A percentile compares a stretch with the other conserved stretches of the same genome.
These are phyloP conservation scores for Lepidostoma basale DNA, from an alignment of 1,140 invertebrate genomes.

Conservation along the genomic window DNA sequence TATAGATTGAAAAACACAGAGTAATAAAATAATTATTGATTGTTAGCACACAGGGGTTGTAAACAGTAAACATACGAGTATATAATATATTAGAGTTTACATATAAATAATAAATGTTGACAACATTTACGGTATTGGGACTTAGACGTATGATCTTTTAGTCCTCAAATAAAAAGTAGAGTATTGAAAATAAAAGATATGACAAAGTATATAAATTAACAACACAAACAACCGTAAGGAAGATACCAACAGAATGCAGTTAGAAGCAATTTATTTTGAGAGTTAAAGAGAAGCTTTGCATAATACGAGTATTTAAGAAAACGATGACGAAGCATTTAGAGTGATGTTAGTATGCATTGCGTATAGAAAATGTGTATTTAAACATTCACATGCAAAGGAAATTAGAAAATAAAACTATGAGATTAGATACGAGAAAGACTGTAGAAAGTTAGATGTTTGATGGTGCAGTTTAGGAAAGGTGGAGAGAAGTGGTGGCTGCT, in stretches of 20 bases:
- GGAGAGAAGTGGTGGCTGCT: slow-evolving; percentile 21
- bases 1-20: slow-evolving; percentile 14
- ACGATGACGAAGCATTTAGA: slow-evolving; percentile 9
- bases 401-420: background rate
- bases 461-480: background rate
- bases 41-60: slow-evolving; percentile 29
- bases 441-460: background rate
- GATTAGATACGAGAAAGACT: background rate
- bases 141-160: background rate
- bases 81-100: background rate
- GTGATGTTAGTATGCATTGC: slow-evolving; percentile 19
- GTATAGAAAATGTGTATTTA: slow-evolving; percentile 4
- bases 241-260: slow-evolving; percentile 12
- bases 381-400: background rate
- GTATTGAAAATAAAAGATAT: background rate
- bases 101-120: background rate
- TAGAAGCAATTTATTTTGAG: slow-evolving; percentile 14
- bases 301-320: too few species aligned
- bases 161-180: background rate
- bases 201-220: background rate
- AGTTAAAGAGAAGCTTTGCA: too few species aligned
- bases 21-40: too few species aligned
- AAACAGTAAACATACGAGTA: background rate
- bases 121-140: background rate
- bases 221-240: background rate